Conservation (phyloP, 2,113 vertebrate genomes). For the Sebastes schlegelii region DNA sequence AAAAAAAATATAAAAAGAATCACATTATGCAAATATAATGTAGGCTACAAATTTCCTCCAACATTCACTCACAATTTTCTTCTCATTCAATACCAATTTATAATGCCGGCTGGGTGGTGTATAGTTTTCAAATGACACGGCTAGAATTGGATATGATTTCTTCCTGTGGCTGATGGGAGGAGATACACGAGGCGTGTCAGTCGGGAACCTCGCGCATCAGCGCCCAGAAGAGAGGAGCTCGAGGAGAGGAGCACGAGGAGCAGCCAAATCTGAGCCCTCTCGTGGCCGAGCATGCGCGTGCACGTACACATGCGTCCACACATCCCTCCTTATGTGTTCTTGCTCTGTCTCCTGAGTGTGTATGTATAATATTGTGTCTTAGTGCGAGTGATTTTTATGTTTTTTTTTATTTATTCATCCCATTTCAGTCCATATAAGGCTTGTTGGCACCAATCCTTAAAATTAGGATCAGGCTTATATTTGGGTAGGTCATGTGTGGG, state of each 20-base stretch:
- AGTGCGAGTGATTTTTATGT: background rate
- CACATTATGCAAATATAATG: conserved; percentile 67
- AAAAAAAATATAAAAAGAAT: conserved; percentile 37
- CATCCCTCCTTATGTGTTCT: background rate
- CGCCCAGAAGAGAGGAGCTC: background rate
- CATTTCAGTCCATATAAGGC: background rate
- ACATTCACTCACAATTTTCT: conserved; percentile 19
- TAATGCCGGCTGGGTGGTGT: conserved; percentile 41
- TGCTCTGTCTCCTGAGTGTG: background rate
- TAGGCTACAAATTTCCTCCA: conserved; percentile 41
- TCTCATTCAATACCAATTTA: conserved; percentile 46
- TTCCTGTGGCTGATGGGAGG: conserved; percentile 58
- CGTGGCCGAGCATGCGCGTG: conserved; percentile 19
- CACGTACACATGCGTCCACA: background rate
- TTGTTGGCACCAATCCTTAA: background rate
- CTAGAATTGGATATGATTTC: conserved; percentile 53
- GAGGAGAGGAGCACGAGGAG: background rate
- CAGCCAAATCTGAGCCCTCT: conserved; percentile 25
- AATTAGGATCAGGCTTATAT: background rate
- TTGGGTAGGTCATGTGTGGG: background rate
- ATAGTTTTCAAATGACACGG: conserved; percentile 57
- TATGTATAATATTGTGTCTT: background rate
- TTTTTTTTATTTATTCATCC: background rate
- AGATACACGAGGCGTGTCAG: conserved; percentile 66
- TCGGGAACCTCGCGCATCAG: conserved; percentile 35